Evolutionary conservation across 2,888 invertebrate genomes (phyloP), one percentile per base, ranked within the genome.

Genomic region (Drosophila hawaiiensis): DNA sequence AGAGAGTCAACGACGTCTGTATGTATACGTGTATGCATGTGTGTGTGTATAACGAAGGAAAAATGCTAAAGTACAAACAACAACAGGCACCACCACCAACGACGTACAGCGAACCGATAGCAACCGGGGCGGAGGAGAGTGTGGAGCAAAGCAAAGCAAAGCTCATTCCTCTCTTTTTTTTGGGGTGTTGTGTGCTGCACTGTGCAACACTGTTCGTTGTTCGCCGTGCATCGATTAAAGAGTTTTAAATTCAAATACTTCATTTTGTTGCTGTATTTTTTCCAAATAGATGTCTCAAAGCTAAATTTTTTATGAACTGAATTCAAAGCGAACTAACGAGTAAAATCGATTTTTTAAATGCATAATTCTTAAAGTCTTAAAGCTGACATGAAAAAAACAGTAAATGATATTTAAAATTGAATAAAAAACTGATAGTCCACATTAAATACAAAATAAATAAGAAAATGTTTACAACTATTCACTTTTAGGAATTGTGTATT

Each of bases 231-330:
- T 74, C 77, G 74, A 65, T 84, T 81, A 74, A 84, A 78, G 78
- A 66, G 64, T 63, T 78, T 84, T 81, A 64, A 78, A 73, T 78
- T 68, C 54, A 71, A 81, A 77, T 68, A 73, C 59, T 70, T 68
- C 7, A 56, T 47, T 75, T 62, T 47, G 49, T 19, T 19, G 37
- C 3, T 59, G 43, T 25, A 9, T 16, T 25, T 47, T 47, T 25
- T 25, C 4, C 4, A 47, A 47, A 47, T 9, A 25, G 14, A 64
- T 31, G 41, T 39, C n/a, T 37, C 25, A 56, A 43, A 55, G 14
- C 16, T 2, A 25, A 16, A 2, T 47, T 22, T 16, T 47, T 9
- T 47, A 47, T 47, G 22, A 25, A 16, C 47, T 16, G 9, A 47
- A 25, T 47, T 25, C 22, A 22, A 7, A 14, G 14, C 16, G 2